Conservation (phyloP, 2,113 vertebrate genomes). For the Lepidothrix coronata region DNA sequence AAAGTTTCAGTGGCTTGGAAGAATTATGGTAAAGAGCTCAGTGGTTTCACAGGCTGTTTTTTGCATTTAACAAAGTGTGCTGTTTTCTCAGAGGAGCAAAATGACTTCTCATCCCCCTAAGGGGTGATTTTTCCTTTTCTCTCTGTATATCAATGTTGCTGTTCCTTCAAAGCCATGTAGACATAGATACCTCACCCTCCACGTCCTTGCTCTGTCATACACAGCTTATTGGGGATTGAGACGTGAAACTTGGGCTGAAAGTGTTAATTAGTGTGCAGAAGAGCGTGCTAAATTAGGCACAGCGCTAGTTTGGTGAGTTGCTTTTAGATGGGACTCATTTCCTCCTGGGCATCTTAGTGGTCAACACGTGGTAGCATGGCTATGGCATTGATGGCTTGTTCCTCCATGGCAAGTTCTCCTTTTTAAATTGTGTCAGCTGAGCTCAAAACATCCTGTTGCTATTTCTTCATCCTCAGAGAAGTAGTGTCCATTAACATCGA, state of each 20-base stretch:
- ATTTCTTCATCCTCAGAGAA: neutral
- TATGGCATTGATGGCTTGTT: neutral
- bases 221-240: neutral
- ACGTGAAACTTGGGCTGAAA: neutral
- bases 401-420: neutral
- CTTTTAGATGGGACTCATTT: neutral
- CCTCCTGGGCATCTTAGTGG: neutral
- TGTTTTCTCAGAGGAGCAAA: neutral
- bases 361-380: neutral
- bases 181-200: neutral
- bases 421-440: neutral
- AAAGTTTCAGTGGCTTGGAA: neutral
- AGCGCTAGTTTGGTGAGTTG: neutral
- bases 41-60: neutral
- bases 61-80: neutral
- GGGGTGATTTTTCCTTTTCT: neutral
- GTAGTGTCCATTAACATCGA: neutral
- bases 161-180: neutral
- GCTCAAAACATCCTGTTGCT: neutral
- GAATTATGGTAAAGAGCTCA: neutral
- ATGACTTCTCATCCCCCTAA: neutral
- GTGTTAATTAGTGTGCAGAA: neutral
- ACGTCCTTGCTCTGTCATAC: neutral
- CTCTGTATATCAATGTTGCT: neutral
- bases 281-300: neutral